A percentile compares a stretch with the other conserved stretches of the same genome.
Conservation (phyloP, 2,797 vertebrate genomes). For the Coregonus ussuriensis region DNA sequence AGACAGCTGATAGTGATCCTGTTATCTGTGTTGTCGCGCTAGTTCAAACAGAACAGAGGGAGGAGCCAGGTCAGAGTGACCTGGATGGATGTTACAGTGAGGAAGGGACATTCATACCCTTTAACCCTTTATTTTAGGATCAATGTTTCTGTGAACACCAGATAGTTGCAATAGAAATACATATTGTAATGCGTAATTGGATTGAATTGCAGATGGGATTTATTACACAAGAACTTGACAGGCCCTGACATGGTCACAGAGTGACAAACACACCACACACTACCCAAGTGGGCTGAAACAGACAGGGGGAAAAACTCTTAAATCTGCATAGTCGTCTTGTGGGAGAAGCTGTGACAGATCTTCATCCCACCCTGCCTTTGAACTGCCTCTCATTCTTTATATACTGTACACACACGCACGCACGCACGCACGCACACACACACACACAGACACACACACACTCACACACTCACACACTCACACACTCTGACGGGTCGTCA, state of each 20-base stretch:
- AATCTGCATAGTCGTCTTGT: too few relatives aligned
- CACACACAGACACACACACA: background rate
- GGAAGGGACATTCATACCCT: background rate
- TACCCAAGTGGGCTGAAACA: too few relatives aligned
- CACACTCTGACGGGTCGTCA: background rate
- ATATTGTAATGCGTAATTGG: background rate
- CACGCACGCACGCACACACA: background rate
- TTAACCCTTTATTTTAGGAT: constrained; percentile 1
- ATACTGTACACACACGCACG: too few relatives aligned
- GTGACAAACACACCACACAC: background rate
- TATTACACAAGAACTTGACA: background rate
- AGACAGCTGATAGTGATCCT: background rate
- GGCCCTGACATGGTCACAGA: background rate
- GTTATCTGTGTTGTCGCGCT: background rate
- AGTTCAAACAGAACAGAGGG: constrained; percentile 47
- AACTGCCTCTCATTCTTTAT: too few relatives aligned
- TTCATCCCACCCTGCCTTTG: too few relatives aligned
- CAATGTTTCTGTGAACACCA: background rate
- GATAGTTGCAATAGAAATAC: background rate
- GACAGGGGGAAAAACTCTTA: too few relatives aligned
- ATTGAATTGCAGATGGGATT: background rate
- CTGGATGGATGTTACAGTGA: constrained; percentile 45
- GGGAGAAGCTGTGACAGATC: too few relatives aligned
- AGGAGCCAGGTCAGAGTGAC: constrained; percentile 50
- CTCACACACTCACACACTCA: background rate